Percentiles rank a stretch among this genome's conserved stretches.
Conservation (phyloP, 2,797 vertebrate species). For the Danio choprae region DNA sequence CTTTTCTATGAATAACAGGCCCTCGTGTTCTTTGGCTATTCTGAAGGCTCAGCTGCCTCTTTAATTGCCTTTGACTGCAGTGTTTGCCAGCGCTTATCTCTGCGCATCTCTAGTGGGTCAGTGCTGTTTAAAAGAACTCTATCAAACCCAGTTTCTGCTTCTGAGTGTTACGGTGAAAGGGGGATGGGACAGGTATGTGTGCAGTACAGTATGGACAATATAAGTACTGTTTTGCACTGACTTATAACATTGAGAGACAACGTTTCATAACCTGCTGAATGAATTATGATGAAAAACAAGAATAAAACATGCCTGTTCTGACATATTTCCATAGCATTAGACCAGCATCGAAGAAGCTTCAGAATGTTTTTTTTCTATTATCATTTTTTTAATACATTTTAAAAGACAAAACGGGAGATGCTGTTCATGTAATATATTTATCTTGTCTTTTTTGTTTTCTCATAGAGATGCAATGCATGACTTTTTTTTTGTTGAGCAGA, state of each 20-base stretch:
- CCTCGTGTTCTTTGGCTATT: conserved; percentile 10
- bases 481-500: background rate
- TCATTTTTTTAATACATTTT: background rate
- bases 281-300: background rate
- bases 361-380: too few species aligned
- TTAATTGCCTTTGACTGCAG: conserved; percentile 46
- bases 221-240: background rate
- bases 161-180: background rate
- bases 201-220: background rate
- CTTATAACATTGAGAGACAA: background rate
- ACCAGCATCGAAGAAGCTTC: background rate
- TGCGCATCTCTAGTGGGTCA: conserved; percentile 40
- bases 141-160: conserved; percentile 26
- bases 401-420: background rate
- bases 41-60: conserved; percentile 49
- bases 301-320: background rate
- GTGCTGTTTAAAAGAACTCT: conserved; percentile 28
- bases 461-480: too few species aligned
- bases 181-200: background rate
- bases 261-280: background rate
- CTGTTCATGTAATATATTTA: background rate
- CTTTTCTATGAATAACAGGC: conserved; percentile 21
- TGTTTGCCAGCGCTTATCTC: conserved; percentile 15
- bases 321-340: background rate
- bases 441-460: background rate